Base-by-base conservation (phyloP, 92 coral and sea anemone species). In the Porites evermanni region DNA sequence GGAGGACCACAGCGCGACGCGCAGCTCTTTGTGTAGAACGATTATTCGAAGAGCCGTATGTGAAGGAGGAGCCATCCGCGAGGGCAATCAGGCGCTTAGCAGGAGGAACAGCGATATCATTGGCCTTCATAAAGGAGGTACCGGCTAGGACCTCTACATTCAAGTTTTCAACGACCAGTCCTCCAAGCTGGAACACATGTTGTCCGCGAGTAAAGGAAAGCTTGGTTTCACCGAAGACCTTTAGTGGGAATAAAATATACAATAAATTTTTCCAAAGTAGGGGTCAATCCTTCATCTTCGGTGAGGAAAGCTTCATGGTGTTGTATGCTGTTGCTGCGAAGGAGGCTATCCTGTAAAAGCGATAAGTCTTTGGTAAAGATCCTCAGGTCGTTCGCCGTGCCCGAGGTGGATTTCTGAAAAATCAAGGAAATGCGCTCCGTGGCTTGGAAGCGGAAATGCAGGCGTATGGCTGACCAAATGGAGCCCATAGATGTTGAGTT, bases 131-230 rank as follows among this genome's bases (percentile, higher is more conserved):
- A 56, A 83, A 88, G 2, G 84, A 73, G 66, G 84, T 82, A 14
- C 92, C 88, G 18, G 91, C 93, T 5, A 87, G 79, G 29, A 91
- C 75, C 11, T 80, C 88, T 4, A 90, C 93, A 53, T 90, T 88
- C 38, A 91, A 84, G 53, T 91, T 61, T 82, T 87, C 94, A 2
- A 91, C 91, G 47, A 90, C 83, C 2, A 86, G 64, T 10, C 79
- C 86, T 47, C 82, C 91, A 29, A 91, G 77, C 70, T 17, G 19
- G 65, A 91, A 87, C 51, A 11, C 53, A 9, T 70, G 85, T 17
- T 73, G 75, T 16, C 60, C 75, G 12, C 84, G 82, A 64, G 74
- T 59, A 8, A 84, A 64, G 19, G 74, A n/a, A 4, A 85, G 12
- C 18, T 2, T 44, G 64, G 89, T 63, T 53, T 77, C 89, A 54